A percentile compares a stretch with the other conserved stretches of the same genome.
phyloP scores from a whole-genome alignment of 2,113 vertebrate species.

The human (Homo sapiens) region GRCh38 chr5:1837001-1837500 shows the following conservation, averaged over 20 bases:
- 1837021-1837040: too few relatives aligned
- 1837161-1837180: fast-evolving
- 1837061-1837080: fast-evolving
- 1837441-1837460: too few relatives aligned
- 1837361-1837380: background rate
- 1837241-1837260: background rate
- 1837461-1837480: too few relatives aligned
- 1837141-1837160: fast-evolving
- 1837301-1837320: background rate
- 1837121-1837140: too few relatives aligned
- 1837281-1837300: background rate
- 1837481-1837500: too few relatives aligned
- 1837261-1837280: too few relatives aligned
- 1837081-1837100: fast-evolving
- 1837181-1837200: background rate
- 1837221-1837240: background rate
- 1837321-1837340: background rate
- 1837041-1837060: fast-evolving
- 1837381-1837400: too few relatives aligned
- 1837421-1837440: too few relatives aligned
- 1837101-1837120: too few relatives aligned
- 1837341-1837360: background rate
- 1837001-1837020: background rate
- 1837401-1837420: too few relatives aligned
- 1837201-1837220: background rate